Percentiles rank a stretch among this genome's conserved stretches.
Evolutionary conservation across 2,113 vertebrate species (phyloP).

Genomic region (Jacana jacana): DNA sequence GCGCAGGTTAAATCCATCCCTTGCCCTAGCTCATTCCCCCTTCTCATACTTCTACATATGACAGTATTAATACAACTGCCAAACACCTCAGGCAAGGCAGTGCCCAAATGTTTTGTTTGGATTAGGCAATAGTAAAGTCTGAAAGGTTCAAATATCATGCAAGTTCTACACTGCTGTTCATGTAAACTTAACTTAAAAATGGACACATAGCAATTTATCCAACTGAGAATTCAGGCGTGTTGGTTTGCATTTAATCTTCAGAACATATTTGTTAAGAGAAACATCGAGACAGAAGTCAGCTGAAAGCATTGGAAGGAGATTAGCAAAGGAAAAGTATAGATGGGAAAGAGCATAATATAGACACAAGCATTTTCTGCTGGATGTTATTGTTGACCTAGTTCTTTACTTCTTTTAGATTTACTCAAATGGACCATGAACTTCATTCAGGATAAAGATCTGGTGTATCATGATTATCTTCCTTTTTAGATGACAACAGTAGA

Average conservation of each 20-base stretch:
- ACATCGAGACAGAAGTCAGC: neutral
- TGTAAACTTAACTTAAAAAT: neutral
- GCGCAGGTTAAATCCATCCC: neutral
- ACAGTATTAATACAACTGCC: neutral
- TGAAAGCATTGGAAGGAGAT: neutral
- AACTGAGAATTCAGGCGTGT: neutral
- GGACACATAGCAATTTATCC: neutral
- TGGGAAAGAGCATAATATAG: neutral
- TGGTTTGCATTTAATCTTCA: neutral
- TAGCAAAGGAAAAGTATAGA: neutral
- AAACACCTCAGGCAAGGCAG: neutral
- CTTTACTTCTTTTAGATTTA: neutral
- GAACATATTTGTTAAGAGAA: neutral
- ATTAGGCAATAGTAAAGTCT: neutral
- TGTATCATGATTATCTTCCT: neutral
- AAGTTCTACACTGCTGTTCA: neutral
- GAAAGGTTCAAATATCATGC: neutral
- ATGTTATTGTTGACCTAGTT: neutral
- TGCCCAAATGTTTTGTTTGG: neutral
- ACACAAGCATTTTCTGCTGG: neutral
- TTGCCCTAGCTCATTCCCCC: neutral
- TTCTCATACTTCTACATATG: accelerated
- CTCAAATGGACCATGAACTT: neutral
- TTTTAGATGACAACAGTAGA: neutral
- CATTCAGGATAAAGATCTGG: neutral